Conservation (phyloP, 2,797 vertebrate genomes). For the Caiman crocodilus region DNA sequence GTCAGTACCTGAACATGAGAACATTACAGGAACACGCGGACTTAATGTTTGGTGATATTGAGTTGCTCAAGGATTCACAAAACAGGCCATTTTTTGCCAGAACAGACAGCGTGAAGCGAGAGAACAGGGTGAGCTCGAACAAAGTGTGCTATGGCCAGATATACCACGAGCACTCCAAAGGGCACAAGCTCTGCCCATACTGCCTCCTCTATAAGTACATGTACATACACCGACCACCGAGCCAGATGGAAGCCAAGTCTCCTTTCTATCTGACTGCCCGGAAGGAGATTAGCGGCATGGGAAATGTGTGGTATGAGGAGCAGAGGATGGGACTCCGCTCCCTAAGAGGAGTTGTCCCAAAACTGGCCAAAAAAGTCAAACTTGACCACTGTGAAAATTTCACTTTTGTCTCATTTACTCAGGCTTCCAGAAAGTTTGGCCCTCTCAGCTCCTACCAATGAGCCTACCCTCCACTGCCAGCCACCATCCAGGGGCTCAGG, state of each 20-base stretch:
- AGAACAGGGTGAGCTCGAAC: slow-evolving; percentile 46
- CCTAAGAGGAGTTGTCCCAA: slow-evolving; percentile 62
- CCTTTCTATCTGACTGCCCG: slow-evolving; percentile 61
- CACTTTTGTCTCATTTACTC: slow-evolving; percentile 75
- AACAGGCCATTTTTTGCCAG: slow-evolving; percentile 72
- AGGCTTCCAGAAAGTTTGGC: slow-evolving; percentile 68
- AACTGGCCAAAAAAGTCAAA: slow-evolving; percentile 72
- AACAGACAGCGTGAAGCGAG: slow-evolving; percentile 67
- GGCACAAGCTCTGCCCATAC: slow-evolving; percentile 62
- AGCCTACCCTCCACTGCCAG: not conserved
- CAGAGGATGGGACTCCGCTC: slow-evolving; percentile 71
- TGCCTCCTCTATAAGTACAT: slow-evolving; percentile 74
- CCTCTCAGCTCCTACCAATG: slow-evolving; percentile 61
- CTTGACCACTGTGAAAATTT: slow-evolving; percentile 75
- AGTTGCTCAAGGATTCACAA: slow-evolving; percentile 73
- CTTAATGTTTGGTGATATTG: slow-evolving; percentile 62
- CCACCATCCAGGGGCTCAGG: not conserved
- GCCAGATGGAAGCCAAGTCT: slow-evolving; percentile 61
- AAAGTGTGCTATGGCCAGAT: slow-evolving; percentile 44
- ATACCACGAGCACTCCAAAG: slow-evolving; percentile 67
- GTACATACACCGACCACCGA: slow-evolving; percentile 47
- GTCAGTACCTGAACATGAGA: slow-evolving; percentile 72
- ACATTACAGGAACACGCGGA: slow-evolving; percentile 69
- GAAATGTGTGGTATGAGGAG: slow-evolving; percentile 64
- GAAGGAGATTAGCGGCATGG: slow-evolving; percentile 55